Conservation (phyloP, 1,140 invertebrate genomes). For the Helicoverpa armigera region DNA sequence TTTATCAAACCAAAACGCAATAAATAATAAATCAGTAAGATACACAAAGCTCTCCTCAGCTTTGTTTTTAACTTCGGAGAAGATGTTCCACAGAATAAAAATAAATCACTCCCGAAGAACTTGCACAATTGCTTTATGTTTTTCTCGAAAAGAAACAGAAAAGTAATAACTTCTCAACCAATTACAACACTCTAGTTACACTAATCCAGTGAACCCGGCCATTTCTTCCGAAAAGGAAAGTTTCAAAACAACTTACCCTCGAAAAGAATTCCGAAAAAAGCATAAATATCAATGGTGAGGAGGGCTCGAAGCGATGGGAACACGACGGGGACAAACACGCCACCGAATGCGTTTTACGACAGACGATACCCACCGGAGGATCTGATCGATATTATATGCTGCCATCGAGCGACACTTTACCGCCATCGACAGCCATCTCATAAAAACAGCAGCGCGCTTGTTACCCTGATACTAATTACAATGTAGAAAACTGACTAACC, state of each 20-base stretch:
- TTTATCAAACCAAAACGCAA: slow-evolving; percentile 55
- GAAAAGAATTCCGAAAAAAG: slow-evolving; percentile 70
- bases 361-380: slow-evolving; percentile 65
- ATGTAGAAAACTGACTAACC: slow-evolving; percentile 67
- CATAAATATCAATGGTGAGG: slow-evolving; percentile 78
- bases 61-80: slow-evolving; percentile 64
- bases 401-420: slow-evolving; percentile 45
- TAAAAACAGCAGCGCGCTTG: slow-evolving; percentile 49
- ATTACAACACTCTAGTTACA: slow-evolving; percentile 79
- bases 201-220: slow-evolving; percentile 71
- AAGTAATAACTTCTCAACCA: slow-evolving; percentile 76
- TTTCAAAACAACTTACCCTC: slow-evolving; percentile 76
- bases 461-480: slow-evolving; percentile 56
- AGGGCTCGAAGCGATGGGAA: slow-evolving; percentile 67
- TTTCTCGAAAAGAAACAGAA: slow-evolving; percentile 73
- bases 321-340: slow-evolving; percentile 63
- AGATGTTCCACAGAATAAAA: slow-evolving; percentile 65
- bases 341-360: slow-evolving; percentile 70
- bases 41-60: slow-evolving; percentile 52
- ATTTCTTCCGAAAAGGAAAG: slow-evolving; percentile 71
- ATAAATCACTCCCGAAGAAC: slow-evolving; percentile 67
- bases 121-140: slow-evolving; percentile 76
- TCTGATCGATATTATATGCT: slow-evolving; percentile 70
- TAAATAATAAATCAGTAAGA: slow-evolving; percentile 61
- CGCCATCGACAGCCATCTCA: slow-evolving; percentile 34